Conservation (phyloP, 2,797 vertebrate species). For the Telmatherina bonti region DNA sequence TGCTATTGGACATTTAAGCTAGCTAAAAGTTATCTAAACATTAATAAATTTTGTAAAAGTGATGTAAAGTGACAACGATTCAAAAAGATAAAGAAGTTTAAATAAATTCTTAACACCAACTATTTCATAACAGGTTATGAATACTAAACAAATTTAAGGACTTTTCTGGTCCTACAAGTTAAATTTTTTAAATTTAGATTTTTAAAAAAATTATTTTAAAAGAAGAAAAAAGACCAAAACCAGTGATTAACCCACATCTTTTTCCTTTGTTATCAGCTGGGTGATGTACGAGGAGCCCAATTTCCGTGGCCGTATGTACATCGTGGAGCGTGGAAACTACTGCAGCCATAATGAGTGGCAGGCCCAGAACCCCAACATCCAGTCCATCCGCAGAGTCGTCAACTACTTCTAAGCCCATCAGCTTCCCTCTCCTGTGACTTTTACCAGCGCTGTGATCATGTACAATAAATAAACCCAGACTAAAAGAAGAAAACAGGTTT, state of each 20-base stretch:
- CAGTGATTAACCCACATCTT: background rate
- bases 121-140: no score
- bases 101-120: no score
- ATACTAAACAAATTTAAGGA: no score
- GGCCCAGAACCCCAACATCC: conserved; percentile 88
- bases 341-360: conserved; percentile 88
- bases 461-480: conserved; percentile 75
- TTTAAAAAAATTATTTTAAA: background rate
- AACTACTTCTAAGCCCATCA: conserved; percentile 88
- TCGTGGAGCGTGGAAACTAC: conserved; percentile 91
- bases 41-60: no score
- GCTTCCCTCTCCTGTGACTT: background rate
- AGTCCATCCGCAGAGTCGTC: conserved; percentile 90
- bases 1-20: no score
- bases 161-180: no score
- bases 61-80: no score
- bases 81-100: no score
- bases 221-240: no score
- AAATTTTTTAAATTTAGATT: no score
- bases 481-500: conserved; percentile 57
- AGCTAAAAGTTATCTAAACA: no score
- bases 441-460: conserved; percentile 56
- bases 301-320: conserved; percentile 92
- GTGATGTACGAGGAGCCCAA: conserved; percentile 95
- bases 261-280: conserved; percentile 81